Conservation (phyloP, 2,888 invertebrate genomes). For the Epinotia brunnichana region DNA sequence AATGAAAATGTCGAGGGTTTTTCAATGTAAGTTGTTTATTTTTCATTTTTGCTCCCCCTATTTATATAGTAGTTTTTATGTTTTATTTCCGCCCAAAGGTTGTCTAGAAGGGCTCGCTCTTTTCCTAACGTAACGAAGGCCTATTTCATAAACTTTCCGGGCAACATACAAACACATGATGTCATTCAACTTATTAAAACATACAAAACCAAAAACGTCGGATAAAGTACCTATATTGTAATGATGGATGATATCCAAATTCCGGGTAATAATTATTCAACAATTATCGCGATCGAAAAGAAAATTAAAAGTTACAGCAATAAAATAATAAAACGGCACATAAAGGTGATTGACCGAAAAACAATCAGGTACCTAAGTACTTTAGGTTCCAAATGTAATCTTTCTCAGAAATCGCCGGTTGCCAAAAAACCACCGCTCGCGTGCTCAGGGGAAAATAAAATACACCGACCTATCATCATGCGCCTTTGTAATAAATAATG, state of each 20-base stretch:
- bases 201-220: not conserved
- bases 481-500: conserved; percentile 75
- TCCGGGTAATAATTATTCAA: conserved; percentile 18
- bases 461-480: conserved; percentile 67
- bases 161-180: not conserved
- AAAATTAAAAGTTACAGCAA: conserved; percentile 59
- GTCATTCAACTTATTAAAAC: not conserved
- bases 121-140: too few relatives aligned
- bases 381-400: conserved; percentile 77
- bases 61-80: too few relatives aligned
- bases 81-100: too few relatives aligned
- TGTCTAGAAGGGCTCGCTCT: too few relatives aligned
- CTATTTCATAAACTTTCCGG: too few relatives aligned
- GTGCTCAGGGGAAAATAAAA: conserved; percentile 65
- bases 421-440: conserved; percentile 74
- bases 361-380: conserved; percentile 81
- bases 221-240: not conserved
- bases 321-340: conserved; percentile 62
- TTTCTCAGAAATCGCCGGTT: conserved; percentile 76
- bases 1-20: too few relatives aligned
- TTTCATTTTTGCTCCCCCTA: too few relatives aligned
- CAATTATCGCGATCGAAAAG: conserved; percentile 18
- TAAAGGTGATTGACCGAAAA: conserved; percentile 75
- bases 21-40: too few relatives aligned
- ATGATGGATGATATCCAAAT: conserved; percentile 20